Evolutionary conservation across 1,140 invertebrate species (phyloP), one percentile per base, ranked within the genome.

Genomic region (Cyclina sinensis): DNA sequence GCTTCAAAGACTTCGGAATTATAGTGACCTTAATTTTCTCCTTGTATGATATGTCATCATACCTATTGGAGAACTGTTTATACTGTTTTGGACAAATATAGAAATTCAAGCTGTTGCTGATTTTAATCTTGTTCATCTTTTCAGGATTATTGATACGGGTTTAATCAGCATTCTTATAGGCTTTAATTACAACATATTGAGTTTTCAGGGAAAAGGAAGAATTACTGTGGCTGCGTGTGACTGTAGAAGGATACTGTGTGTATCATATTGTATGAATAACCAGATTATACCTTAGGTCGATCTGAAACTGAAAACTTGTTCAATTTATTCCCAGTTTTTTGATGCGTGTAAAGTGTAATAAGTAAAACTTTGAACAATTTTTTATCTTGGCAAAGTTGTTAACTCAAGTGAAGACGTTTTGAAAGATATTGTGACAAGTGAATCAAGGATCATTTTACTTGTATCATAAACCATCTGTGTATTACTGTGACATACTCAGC

Each of bases 361-460:
- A 76, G 73, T 76, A 76, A 46, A 32, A 39, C 32, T 76, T 11
- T 46, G 11, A 76, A 73, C 32, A 30, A 76, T 46, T 76, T 76
- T 76, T 46, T 76, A 39, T 30, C 43, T 30, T 11, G n/a, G 27
- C 12, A 30, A 48, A 27, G 39, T 46, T 76, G 73, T 48, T 76
- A 76, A 76, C 73, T 76, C 27, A 37, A 57, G 74, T 78, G 74
- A 48, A 54, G 74, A 48, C n/a, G 46, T n/a, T 78, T 74, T 74
- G n/a, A n/a, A n/a, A 78, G 46, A 51, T 54, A 32, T 30, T 32
- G 74, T 27, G 74, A 48, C 39, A 78, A n/a, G 30, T 51, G 74
- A 51, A 7, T 78, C 32, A 24, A 43, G 39, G 43, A 35, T 78
- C 48, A 18, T 30, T 54, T 78, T 78, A 35, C 74, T 54, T 27